Evolutionary conservation across 1,140 invertebrate species (phyloP), one percentile per base, ranked within the genome.

Genomic region (Sesamia nonagrioides): DNA sequence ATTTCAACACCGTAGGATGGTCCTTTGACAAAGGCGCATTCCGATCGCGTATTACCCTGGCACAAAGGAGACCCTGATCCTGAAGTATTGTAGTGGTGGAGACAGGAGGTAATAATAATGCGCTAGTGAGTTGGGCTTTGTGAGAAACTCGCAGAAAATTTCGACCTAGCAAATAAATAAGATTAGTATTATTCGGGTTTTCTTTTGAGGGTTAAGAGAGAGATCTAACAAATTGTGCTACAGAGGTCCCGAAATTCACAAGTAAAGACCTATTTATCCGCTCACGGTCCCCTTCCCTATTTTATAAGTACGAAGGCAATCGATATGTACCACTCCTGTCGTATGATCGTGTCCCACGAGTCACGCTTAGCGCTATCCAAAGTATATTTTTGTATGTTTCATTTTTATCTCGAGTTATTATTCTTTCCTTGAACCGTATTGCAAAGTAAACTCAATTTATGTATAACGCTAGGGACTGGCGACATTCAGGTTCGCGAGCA

Each of bases 21-120:
- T 82, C 83, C 84, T 86, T 87, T 87, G 86, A 88, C 85, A 87
- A 88, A 88, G 84, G 75, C 86, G 82, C 89, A 91, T 93, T 92
- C 89, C 89, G 83, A 85, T 86, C 79, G 82, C 78, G 80, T 81
- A 81, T 84, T 81, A 58, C 77, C 66, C 74, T 79, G 79, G 56
- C 80, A 87, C 80, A 91, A 89, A 84, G 78, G 77, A 78, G 52
- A 40, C 50, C 63, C 27, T 27, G 27, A 27, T 35, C 15, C 56
- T 74, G 76, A 68, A 72, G 56, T 80, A 76, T 77, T 71, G 37
- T 58, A 40, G 63, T 78, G 52, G 42, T 40, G 50, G 52, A 40
- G 37, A 6, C 37, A 6, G 37, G 37, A 27, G 56, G 35, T 74
- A 71, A 80, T 79, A 77, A 81, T 82, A 83, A 78, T 80, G 71